Percentiles rank a stretch among this genome's conserved stretches.
Evolutionary conservation across 1,140 invertebrate genomes (phyloP).

Genomic region (Bombus ignitus): DNA sequence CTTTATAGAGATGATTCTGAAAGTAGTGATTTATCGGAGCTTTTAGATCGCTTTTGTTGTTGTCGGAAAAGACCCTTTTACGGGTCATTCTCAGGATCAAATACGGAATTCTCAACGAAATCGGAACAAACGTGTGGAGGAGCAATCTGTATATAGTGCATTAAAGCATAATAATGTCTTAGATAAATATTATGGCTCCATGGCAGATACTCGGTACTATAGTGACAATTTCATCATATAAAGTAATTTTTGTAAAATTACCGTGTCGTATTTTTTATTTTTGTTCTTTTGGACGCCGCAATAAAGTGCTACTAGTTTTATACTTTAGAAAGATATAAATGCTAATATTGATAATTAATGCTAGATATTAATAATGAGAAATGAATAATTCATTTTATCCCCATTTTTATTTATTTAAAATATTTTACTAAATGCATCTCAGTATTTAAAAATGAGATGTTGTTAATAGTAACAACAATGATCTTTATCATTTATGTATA

Average conservation of each 20-base stretch:
- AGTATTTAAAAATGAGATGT: not conserved
- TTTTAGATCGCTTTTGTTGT: slow-evolving; percentile 75
- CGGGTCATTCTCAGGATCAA: slow-evolving; percentile 62
- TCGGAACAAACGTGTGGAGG: slow-evolving; percentile 42
- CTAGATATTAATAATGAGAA: not conserved
- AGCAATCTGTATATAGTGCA: slow-evolving; percentile 61
- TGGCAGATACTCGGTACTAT: slow-evolving; percentile 32
- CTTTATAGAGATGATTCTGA: slow-evolving; percentile 85
- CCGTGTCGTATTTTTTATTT: slow-evolving; percentile 5
- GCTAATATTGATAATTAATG: not conserved
- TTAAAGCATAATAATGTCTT: slow-evolving; percentile 36
- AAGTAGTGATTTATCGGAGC: slow-evolving; percentile 58
- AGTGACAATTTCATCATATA: slow-evolving; percentile 19
- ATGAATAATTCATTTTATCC: not conserved
- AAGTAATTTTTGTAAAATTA: slow-evolving; percentile 35
- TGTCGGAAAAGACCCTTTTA: slow-evolving; percentile 74
- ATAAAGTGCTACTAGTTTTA: slow-evolving; percentile 2
- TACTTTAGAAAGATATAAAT: not conserved
- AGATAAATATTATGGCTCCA: slow-evolving; percentile 54
- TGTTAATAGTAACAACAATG: not conserved
- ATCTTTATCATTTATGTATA: not conserved
- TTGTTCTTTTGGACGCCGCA: not conserved
- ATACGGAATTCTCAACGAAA: slow-evolving; percentile 36
- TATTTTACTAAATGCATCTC: not conserved
- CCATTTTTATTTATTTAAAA: not conserved